These are phyloP conservation scores for Manacus vitellinus DNA, from an alignment of 2,113 vertebrate species.

Conservation along the genomic window DNA sequence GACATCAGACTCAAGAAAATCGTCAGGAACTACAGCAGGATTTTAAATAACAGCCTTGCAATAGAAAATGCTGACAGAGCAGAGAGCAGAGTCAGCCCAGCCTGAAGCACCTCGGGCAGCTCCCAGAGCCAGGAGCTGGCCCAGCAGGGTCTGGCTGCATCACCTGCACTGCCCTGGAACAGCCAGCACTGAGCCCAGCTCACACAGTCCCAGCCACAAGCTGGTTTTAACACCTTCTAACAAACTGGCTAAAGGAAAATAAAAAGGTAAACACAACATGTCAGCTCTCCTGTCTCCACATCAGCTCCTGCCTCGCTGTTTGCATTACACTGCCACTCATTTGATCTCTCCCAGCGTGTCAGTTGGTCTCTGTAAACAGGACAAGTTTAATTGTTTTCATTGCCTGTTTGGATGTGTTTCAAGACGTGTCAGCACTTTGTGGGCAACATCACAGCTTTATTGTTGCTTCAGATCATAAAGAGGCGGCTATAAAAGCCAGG, in stretches of 20 bases:
- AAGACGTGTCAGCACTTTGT: background rate
- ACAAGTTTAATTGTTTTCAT: background rate
- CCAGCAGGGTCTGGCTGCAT: background rate
- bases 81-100: background rate
- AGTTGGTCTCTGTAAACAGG: background rate
- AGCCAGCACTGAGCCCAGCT: background rate
- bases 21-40: background rate
- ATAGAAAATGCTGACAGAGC: background rate
- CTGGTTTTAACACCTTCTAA: background rate
- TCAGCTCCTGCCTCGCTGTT: background rate
- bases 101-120: rapidly evolving
- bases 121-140: background rate
- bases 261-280: background rate
- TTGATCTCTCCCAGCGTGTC: background rate
- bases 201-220: background rate
- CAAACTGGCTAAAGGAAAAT: background rate
- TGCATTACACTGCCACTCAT: background rate
- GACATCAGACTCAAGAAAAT: background rate
- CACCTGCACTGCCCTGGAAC: rapidly evolving
- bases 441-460: background rate
- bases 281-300: background rate
- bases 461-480: background rate
- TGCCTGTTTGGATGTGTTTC: background rate
- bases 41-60: background rate
- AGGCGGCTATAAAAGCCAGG: background rate